Evolutionary conservation across 2,113 vertebrate genomes (phyloP).

Genomic region (Gallinago media): DNA sequence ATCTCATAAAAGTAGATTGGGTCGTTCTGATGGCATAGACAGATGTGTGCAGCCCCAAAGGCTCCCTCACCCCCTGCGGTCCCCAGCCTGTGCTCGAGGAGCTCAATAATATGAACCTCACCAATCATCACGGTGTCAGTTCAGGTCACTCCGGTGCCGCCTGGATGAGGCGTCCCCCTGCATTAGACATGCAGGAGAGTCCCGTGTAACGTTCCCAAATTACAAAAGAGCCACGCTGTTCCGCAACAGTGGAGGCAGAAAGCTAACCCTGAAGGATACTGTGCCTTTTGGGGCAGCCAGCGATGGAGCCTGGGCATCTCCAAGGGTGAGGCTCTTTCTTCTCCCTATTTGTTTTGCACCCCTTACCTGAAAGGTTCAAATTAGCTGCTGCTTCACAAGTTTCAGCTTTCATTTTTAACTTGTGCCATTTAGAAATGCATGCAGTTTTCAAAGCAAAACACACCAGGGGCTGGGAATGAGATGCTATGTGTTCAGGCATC

Average conservation of each 20-base stretch:
- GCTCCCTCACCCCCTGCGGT: not conserved
- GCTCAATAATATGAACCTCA: not conserved
- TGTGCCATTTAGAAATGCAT: not conserved
- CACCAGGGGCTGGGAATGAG: not conserved
- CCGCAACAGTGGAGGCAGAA: not conserved
- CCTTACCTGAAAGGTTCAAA: not conserved
- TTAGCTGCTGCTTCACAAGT: not conserved
- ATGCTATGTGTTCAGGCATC: not conserved
- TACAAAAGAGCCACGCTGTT: not conserved
- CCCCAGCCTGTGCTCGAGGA: not conserved
- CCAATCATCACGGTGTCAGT: not conserved
- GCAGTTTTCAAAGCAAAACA: not conserved
- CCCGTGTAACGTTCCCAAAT: rapidly evolving
- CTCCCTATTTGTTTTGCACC: not conserved
- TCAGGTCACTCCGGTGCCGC: not conserved
- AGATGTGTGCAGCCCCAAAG: not conserved
- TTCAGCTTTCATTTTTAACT: not conserved
- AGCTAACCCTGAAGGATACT: not conserved
- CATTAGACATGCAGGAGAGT: rapidly evolving
- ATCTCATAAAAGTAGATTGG: slow-evolving; percentile 39
- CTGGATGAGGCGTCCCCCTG: rapidly evolving
- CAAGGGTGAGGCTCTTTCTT: not conserved
- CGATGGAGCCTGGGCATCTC: not conserved
- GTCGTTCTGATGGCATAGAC: slow-evolving; percentile 29
- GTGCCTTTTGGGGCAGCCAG: not conserved